Percentiles rank a stretch among this genome's conserved stretches.
These are phyloP conservation scores for Epizoanthus ramosus DNA, from an alignment of 92 coral and sea anemone species.

Conservation along the genomic window DNA sequence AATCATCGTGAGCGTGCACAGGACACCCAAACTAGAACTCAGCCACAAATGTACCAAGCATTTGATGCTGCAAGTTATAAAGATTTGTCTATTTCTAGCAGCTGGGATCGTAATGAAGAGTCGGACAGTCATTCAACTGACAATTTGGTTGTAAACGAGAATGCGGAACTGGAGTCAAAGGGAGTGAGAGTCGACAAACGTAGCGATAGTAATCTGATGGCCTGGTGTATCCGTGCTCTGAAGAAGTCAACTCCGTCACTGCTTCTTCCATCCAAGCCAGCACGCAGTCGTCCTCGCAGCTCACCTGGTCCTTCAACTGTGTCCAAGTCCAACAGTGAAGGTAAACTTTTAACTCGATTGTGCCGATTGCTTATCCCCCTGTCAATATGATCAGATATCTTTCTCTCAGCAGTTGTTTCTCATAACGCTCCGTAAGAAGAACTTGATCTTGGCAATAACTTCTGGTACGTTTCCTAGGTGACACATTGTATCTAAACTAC, in stretches of 20 bases:
- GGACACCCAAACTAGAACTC: not conserved
- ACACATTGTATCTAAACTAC: constrained; percentile 53
- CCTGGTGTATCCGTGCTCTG: constrained; percentile 79
- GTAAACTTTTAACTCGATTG: not conserved
- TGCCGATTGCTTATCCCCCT: not conserved
- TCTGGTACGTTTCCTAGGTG: constrained; percentile 33
- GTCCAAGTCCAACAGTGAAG: constrained; percentile 5
- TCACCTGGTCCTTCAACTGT: constrained; percentile 51
- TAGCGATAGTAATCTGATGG: constrained; percentile 57
- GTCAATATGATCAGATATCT: not conserved
- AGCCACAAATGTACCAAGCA: constrained; percentile 7
- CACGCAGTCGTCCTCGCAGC: constrained; percentile 67
- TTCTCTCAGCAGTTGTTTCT: not conserved
- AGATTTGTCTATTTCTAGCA: not conserved
- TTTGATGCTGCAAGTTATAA: not conserved
- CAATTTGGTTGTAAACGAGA: not conserved
- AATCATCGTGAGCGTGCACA: not conserved
- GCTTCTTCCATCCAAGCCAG: constrained; percentile 69
- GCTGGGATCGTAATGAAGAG: not conserved
- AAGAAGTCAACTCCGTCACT: constrained; percentile 61
- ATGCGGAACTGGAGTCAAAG: constrained; percentile 29
- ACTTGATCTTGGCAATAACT: not conserved
- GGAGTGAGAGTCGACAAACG: constrained; percentile 49
- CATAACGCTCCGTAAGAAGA: not conserved
- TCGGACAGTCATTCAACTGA: not conserved